A percentile compares a stretch with the other conserved stretches of the same genome.
phyloP scores from a whole-genome alignment of 2,113 vertebrate genomes.

The Potamarius usumacintae region DNA sequence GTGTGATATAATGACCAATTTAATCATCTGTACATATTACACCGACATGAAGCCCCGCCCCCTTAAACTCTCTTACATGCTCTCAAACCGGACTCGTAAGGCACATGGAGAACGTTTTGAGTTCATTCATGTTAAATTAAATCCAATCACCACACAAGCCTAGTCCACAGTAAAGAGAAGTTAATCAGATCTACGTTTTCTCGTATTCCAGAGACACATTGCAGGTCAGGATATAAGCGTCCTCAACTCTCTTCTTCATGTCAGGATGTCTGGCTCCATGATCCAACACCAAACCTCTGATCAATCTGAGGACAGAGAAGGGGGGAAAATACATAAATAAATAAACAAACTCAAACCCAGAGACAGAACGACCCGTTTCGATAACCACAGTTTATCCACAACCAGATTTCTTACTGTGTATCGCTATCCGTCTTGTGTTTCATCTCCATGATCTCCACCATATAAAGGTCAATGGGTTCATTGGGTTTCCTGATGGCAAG shows the following conservation, averaged over 20 bases:
- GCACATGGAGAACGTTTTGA: not conserved
- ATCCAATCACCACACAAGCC: not conserved
- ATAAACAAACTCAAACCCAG: too few relatives aligned
- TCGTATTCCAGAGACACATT: slow-evolving; percentile 96
- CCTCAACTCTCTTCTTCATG: slow-evolving; percentile 96
- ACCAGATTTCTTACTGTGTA: slow-evolving; percentile 79
- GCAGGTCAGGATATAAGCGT: slow-evolving; percentile 90
- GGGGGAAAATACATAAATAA: not conserved
- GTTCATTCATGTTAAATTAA: not conserved
- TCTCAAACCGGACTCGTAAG: not conserved
- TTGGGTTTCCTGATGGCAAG: slow-evolving; percentile 83
- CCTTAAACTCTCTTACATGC: not conserved
- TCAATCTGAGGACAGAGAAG: slow-evolving; percentile 62
- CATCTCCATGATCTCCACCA: slow-evolving; percentile 99
- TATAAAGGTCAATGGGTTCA: slow-evolving; percentile 92
- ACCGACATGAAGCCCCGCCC: not conserved
- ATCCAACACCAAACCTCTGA: slow-evolving; percentile 92
- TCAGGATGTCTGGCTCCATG: slow-evolving; percentile 95
- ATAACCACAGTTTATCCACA: too few relatives aligned
- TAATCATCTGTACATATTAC: not conserved
- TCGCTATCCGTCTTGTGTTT: slow-evolving; percentile 96
- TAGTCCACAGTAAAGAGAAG: not conserved
- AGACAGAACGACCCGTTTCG: not conserved
- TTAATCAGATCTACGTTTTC: slow-evolving; percentile 80
- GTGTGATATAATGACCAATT: not conserved